Evolutionary conservation across 2,797 vertebrate species (phyloP), one percentile per base, ranked within the genome.

Genomic region (Hephaestus fuliginosus): DNA sequence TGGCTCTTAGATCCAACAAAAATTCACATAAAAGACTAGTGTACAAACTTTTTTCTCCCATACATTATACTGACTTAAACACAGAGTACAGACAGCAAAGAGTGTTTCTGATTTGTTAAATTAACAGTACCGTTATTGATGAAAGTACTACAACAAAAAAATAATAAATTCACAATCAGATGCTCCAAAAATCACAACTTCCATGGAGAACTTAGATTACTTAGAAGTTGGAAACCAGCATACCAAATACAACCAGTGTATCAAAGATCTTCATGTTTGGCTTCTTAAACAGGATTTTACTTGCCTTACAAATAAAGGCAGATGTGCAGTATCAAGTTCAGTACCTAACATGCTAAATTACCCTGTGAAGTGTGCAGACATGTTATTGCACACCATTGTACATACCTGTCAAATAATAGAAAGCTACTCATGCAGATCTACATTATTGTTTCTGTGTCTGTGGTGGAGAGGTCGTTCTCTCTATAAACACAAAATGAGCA

Each of bases 341-440:
- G 66, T 81, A 83, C 63, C 60, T n/a, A 46, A 56, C 41, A 36
- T 49, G 65, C n/a, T 78, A 51, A 62, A n/a, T 20, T 10, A 49
- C 53, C 44, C 10, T 13, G 48, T 36, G 67, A 46, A 36, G 66
- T 48, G 25, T 43, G 51, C 30, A 68, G 11, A 49, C 9, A 7
- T 17, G 14, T 61, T 62, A n/a, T 63, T 36, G 41, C n/a, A 66
- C 44, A 33, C 14, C 30, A 73, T 60, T 53, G 39, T 76, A 80
- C 56, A 30, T 30, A 64, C 3, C 13, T 20, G 20, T 63, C 69
- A 78, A 76, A 80, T n/a, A 17, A 63, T 17, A 65, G 30, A 43
- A 55, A 66, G 5, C 36, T 70, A 30, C 12, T 68, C 66, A 44
- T 84, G 67, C 74, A 81, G 20, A 56, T 30, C 67, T 67, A 78